Evolutionary conservation across 2,888 invertebrate genomes (phyloP).

Genomic region (Tillus elongatus): DNA sequence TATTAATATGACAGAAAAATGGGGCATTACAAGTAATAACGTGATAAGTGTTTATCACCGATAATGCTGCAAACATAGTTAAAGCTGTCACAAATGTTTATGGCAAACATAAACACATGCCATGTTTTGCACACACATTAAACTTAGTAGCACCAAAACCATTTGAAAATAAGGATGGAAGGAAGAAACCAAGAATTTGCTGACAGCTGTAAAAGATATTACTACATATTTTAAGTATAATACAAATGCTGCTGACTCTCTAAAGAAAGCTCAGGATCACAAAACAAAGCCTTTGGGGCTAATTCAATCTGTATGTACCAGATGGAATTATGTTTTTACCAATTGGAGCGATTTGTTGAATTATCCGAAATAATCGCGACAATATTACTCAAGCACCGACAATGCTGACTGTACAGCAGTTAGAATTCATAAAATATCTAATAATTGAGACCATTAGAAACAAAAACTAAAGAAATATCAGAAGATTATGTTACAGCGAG

Average conservation of each 20-base stretch:
- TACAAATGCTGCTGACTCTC: constrained; percentile 22
- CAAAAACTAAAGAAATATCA: constrained; percentile 25
- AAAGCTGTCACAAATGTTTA: constrained; percentile 20
- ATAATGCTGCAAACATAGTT: constrained; percentile 24
- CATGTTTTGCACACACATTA: constrained; percentile 21
- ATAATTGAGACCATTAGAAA: constrained; percentile 26
- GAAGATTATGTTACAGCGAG: constrained; percentile 26
- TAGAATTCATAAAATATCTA: constrained; percentile 23
- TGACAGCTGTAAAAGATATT: constrained; percentile 19
- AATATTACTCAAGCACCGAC: constrained; percentile 24
- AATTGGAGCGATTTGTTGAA: constrained; percentile 22
- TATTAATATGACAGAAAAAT: constrained; percentile 20
- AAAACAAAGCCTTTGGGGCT: constrained; percentile 19
- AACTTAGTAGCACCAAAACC: constrained; percentile 21
- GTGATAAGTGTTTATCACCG: constrained; percentile 22
- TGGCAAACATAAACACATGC: constrained; percentile 21
- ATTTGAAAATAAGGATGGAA: constrained; percentile 4
- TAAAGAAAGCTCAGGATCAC: constrained; percentile 21
- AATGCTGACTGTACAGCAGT: constrained; percentile 25
- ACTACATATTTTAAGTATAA: constrained; percentile 24
- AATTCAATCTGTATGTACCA: constrained; percentile 24
- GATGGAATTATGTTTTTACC: constrained; percentile 27
- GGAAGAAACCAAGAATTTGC: neutral
- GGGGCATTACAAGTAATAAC: constrained; percentile 15
- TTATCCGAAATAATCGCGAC: constrained; percentile 20